Conservation (phyloP, 2,113 vertebrate genomes). For the Neodontobutis hainanensis region DNA sequence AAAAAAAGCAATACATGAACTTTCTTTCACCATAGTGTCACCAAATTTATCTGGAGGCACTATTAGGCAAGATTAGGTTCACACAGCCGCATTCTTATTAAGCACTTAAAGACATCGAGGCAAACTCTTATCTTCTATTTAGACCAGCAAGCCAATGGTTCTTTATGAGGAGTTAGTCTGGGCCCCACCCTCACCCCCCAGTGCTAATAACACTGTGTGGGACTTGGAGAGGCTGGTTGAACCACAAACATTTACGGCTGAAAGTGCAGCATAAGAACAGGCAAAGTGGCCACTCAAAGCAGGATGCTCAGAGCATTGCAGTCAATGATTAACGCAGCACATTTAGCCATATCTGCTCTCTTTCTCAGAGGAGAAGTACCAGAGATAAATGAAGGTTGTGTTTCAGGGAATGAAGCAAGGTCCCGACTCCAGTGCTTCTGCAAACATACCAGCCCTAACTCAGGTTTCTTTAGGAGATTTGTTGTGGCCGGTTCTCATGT, state of each 20-base stretch:
- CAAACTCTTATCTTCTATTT: constrained; percentile 72
- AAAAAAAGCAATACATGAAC: constrained; percentile 57
- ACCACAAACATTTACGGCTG: constrained; percentile 70
- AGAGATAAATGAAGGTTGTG: constrained; percentile 73
- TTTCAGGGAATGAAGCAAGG: constrained; percentile 48
- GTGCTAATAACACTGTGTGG: constrained; percentile 69
- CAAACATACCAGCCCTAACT: constrained; percentile 55
- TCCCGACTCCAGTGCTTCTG: constrained; percentile 51
- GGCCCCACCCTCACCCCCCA: constrained; percentile 40
- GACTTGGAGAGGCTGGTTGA: constrained; percentile 51
- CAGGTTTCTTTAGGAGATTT: constrained; percentile 47
- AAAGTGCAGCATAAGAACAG: constrained; percentile 68
- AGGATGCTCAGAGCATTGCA: constrained; percentile 57
- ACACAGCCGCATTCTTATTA: constrained; percentile 67
- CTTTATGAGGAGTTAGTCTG: constrained; percentile 65
- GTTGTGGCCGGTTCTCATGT: constrained; percentile 38
- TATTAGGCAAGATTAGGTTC: constrained; percentile 63
- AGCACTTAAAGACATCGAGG: constrained; percentile 61
- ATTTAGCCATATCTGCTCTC: constrained; percentile 69
- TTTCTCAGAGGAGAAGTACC: constrained; percentile 44
- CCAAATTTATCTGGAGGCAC: constrained; percentile 62
- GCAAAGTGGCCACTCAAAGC: constrained; percentile 67
- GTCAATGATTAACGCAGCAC: constrained; percentile 77
- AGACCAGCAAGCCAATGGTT: constrained; percentile 64
- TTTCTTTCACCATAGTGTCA: constrained; percentile 57